Conservation (phyloP, 1,140 invertebrate genomes). For the Gryllus bimaculatus region DNA sequence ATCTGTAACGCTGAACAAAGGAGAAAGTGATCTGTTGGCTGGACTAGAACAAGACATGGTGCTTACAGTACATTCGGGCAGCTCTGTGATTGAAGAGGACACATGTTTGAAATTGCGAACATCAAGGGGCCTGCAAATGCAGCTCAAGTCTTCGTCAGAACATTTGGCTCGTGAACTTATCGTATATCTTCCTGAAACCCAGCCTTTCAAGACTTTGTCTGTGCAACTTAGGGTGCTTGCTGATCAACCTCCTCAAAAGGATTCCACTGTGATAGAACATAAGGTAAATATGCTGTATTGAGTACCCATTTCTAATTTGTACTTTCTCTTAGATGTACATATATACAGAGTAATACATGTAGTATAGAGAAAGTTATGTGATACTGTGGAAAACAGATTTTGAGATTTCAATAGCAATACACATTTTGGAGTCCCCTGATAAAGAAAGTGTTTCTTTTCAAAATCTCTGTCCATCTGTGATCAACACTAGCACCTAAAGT, state of each 20-base stretch:
- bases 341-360: too few species aligned
- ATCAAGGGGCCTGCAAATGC: conserved; percentile 38
- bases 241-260: conserved; percentile 57
- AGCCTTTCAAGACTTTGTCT: conserved; percentile 55
- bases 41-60: conserved; percentile 40
- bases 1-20: conserved; percentile 39
- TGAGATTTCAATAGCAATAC: too few species aligned
- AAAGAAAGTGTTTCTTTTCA: too few species aligned
- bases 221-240: conserved; percentile 58
- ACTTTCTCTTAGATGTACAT: too few species aligned
- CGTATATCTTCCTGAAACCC: conserved; percentile 49
- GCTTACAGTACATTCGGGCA: conserved; percentile 39
- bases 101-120: conserved; percentile 38
- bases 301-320: too few species aligned
- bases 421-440: too few species aligned
- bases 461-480: too few species aligned
- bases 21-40: conserved; percentile 43
- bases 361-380: too few species aligned
- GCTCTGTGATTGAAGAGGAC: conserved; percentile 38
- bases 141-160: conserved; percentile 27
- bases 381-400: too few species aligned
- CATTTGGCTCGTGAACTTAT: conserved; percentile 46
- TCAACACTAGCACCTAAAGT: too few species aligned
- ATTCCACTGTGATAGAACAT: conserved; percentile 56
- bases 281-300: conserved; percentile 39